Conservation (phyloP, 2,797 vertebrate species). For the Rhinogobio ventralis region DNA sequence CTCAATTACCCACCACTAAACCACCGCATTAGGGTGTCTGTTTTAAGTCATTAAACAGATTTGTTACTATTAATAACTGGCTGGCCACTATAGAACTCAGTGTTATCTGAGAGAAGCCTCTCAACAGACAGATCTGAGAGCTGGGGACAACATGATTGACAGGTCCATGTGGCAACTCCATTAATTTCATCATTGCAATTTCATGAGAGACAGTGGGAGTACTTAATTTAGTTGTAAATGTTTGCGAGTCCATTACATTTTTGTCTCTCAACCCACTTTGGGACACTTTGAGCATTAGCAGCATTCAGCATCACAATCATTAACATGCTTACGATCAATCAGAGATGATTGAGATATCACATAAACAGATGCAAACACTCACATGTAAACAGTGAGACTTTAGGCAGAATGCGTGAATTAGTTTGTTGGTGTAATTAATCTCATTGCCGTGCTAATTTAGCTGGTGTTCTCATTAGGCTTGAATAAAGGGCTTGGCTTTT, state of each 20-base stretch:
- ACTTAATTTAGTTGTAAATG: conserved; percentile 17
- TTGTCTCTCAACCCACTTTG: background rate
- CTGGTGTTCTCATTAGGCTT: conserved; percentile 51
- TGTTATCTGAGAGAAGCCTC: background rate
- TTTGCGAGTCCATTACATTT: background rate
- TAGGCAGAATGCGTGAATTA: conserved; percentile 56
- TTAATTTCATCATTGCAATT: conserved; percentile 23
- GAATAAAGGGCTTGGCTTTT: conserved; percentile 50
- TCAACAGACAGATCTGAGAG: background rate
- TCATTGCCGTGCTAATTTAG: conserved; percentile 47
- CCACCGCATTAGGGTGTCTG: no score
- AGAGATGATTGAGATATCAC: conserved; percentile 37
- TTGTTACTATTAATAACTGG: conserved; percentile 5
- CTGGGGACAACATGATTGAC: conserved; percentile 9
- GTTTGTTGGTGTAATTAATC: conserved; percentile 57
- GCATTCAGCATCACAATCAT: conserved; percentile 27
- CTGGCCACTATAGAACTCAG: background rate
- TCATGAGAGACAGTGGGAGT: conserved; percentile 3
- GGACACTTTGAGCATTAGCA: conserved; percentile 4
- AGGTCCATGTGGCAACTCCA: conserved; percentile 14
- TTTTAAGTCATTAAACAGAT: conserved; percentile 24
- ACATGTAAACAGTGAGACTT: conserved; percentile 30
- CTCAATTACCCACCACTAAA: no score
- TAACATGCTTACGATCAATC: conserved; percentile 34
- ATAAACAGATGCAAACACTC: conserved; percentile 37